phyloP scores from a whole-genome alignment of 1,140 invertebrate genomes.

The Arion vulgaris region DNA sequence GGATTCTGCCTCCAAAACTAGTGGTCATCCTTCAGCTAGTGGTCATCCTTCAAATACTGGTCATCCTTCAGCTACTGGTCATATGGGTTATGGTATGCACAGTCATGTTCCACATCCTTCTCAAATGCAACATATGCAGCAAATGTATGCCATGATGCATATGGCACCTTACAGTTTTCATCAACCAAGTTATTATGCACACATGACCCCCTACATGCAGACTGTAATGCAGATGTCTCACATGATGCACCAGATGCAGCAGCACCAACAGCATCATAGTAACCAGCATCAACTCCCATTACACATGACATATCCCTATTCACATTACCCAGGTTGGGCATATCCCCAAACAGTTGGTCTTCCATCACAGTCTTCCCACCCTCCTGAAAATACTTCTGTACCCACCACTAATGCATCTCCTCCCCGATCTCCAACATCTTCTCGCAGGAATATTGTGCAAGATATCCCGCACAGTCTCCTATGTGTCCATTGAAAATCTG shows the following conservation, averaged over 20 bases:
- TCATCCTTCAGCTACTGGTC: too few relatives aligned
- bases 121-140: constrained; percentile 35
- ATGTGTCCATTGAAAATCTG: constrained; percentile 35
- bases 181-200: constrained; percentile 21
- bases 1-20: neutral
- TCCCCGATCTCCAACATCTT: constrained; percentile 37
- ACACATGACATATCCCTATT: constrained; percentile 19
- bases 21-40: neutral
- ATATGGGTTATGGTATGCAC: constrained; percentile 33
- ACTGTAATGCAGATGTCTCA: constrained; percentile 39
- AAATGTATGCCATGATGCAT: constrained; percentile 37
- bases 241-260: constrained; percentile 35
- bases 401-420: constrained; percentile 19
- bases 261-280: constrained; percentile 19
- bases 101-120: neutral
- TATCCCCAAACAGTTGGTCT: constrained; percentile 17
- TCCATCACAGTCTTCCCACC: constrained; percentile 34
- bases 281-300: constrained; percentile 8
- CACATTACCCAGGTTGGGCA: constrained; percentile 12
- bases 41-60: too few relatives aligned
- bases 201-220: constrained; percentile 21
- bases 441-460: constrained; percentile 8
- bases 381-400: neutral
- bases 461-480: constrained; percentile 29
- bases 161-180: constrained; percentile 30